Percentiles rank a stretch among this genome's conserved stretches.
phyloP scores from a whole-genome alignment of 1,140 invertebrate species.

The Paraescarpia echinospica region DNA sequence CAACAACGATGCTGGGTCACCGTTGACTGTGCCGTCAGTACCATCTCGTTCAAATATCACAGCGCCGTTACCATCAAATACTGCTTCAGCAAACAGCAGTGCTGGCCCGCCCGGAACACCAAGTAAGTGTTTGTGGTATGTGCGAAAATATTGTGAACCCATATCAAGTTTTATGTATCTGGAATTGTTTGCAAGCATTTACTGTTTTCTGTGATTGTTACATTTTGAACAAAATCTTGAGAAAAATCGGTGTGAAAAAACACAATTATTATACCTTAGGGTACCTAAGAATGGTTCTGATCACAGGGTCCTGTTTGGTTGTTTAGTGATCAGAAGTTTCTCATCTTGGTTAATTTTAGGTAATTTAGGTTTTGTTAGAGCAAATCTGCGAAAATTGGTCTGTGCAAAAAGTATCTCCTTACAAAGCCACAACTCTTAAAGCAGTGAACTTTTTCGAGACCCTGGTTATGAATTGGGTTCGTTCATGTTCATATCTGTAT shows the following conservation, averaged over 20 bases:
- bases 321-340: background rate
- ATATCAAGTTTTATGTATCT: background rate
- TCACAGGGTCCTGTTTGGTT: no score
- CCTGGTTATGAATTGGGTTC: no score
- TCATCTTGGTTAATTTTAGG: background rate
- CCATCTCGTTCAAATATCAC: background rate
- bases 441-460: background rate
- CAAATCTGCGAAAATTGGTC: background rate
- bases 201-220: background rate
- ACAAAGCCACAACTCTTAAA: background rate
- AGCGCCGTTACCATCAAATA: background rate
- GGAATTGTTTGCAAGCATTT: background rate
- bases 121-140: conserved; percentile 1
- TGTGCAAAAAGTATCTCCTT: no score
- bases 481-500: no score
- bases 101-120: background rate
- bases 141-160: background rate
- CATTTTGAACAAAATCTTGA: no score
- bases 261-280: no score
- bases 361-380: background rate
- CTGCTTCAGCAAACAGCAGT: background rate
- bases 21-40: background rate
- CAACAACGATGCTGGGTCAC: background rate
- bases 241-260: no score
- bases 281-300: no score